These are phyloP conservation scores for Lasioglossum vierecki DNA, from an alignment of 2,888 invertebrate genomes.

Conservation along the genomic window DNA sequence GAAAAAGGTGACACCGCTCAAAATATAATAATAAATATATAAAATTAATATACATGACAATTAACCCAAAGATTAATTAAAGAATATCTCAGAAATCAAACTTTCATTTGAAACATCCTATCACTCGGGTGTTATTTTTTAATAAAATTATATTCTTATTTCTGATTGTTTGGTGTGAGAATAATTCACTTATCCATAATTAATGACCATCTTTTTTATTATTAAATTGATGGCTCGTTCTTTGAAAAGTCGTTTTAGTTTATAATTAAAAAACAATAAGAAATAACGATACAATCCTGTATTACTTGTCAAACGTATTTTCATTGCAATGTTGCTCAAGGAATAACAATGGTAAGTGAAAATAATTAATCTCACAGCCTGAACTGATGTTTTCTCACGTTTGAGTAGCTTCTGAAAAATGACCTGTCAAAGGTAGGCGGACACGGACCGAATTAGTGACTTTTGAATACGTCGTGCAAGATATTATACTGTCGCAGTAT, in stretches of 20 bases:
- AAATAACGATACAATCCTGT: background rate
- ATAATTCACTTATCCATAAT: background rate
- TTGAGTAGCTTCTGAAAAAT: conserved; percentile 24
- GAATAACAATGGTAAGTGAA: background rate
- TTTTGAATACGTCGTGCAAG: conserved; percentile 27
- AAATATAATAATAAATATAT: too few relatives aligned
- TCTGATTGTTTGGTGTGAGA: background rate
- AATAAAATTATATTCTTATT: background rate
- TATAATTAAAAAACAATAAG: background rate
- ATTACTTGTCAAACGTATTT: background rate
- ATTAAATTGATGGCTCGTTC: background rate
- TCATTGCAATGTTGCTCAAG: background rate
- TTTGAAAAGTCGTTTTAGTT: background rate
- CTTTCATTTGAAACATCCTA: background rate
- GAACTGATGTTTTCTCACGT: conserved; percentile 9
- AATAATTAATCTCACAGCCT: conserved; percentile 31
- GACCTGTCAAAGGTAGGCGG: conserved; percentile 23
- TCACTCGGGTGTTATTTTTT: background rate
- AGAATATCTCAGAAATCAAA: background rate
- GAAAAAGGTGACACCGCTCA: too few relatives aligned
- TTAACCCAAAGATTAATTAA: background rate
- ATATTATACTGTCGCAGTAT: conserved; percentile 11
- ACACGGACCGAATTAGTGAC: conserved; percentile 25
- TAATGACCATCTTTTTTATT: background rate
- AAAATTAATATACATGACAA: too few relatives aligned